A percentile compares a stretch with the other conserved stretches of the same genome.
phyloP scores from a whole-genome alignment of 2,797 vertebrate species.

The Gallinago solitaria region DNA sequence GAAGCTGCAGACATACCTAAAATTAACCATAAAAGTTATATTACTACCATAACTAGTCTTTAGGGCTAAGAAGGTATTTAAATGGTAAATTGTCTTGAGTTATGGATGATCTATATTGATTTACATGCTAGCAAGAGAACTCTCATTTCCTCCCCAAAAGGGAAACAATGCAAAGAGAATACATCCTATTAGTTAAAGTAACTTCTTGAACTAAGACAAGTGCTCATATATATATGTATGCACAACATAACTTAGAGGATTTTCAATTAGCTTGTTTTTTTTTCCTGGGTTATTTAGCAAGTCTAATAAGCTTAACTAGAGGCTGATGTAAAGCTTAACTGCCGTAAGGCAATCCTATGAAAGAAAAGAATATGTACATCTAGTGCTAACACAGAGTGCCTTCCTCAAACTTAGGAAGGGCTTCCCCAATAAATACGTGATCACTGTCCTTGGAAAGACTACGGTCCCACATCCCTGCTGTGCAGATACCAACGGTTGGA shows the following conservation, averaged over 20 bases:
- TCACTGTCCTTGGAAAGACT: not conserved
- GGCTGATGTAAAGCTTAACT: not conserved
- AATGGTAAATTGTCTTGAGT: not conserved
- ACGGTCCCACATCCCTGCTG: not conserved
- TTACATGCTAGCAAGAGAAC: not conserved
- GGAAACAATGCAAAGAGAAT: not conserved
- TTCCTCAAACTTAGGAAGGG: not conserved
- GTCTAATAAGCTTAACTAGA: not conserved
- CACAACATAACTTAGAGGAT: not conserved
- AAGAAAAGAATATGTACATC: not conserved
- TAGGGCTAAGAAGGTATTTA: not conserved
- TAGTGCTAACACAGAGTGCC: not conserved
- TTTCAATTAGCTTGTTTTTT: not conserved
- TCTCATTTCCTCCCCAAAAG: not conserved
- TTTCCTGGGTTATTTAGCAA: not conserved
- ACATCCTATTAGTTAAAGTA: not conserved
- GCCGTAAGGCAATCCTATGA: not conserved
- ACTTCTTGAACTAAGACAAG: not conserved
- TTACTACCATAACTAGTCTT: not conserved
- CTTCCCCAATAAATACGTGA: not conserved
- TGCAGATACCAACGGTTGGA: not conserved
- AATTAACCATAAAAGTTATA: not conserved
- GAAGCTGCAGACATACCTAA: conserved; percentile 89
- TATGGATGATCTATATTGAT: not conserved
- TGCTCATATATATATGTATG: not conserved